Evolutionary conservation across 2,113 vertebrate species (phyloP).

Genomic region (Antechinus stuartii): DNA sequence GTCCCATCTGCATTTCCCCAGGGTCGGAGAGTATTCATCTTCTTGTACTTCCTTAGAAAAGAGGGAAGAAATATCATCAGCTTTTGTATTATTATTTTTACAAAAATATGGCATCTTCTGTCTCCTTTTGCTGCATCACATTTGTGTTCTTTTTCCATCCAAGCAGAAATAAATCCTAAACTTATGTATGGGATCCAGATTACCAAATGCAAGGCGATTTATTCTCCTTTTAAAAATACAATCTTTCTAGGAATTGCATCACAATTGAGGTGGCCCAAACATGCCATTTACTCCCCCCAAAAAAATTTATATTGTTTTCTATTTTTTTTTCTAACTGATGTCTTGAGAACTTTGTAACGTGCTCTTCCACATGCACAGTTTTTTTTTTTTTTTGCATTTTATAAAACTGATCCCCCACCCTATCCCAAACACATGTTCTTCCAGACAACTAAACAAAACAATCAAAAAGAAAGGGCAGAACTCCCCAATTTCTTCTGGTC

Average conservation of each 20-base stretch:
- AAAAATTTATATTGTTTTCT: conserved; percentile 42
- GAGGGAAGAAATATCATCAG: not conserved
- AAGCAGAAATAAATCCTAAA: not conserved
- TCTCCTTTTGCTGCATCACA: not conserved
- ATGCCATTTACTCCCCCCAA: not conserved
- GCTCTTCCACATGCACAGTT: not conserved
- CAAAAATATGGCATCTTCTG: not conserved
- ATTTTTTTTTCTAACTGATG: not conserved
- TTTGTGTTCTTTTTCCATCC: conserved; percentile 32
- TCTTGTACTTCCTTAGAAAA: conserved; percentile 11
- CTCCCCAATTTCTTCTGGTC: conserved; percentile 45
- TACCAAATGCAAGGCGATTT: not conserved
- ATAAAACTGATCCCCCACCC: not conserved
- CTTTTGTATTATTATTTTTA: conserved; percentile 5
- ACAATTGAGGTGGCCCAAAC: not conserved
- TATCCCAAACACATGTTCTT: conserved; percentile 43
- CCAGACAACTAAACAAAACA: conserved; percentile 27
- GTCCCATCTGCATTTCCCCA: conserved; percentile 5
- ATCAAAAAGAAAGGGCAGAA: not conserved
- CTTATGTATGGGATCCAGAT: not conserved
- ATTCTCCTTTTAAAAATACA: conserved; percentile 43
- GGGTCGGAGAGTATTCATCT: not conserved
- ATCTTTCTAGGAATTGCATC: conserved; percentile 26
- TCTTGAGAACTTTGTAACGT: conserved; percentile 45
- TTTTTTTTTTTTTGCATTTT: conserved; percentile 47